Base-by-base conservation (phyloP, 1,140 invertebrate genomes). In the Aradophagus sp. region DNA sequence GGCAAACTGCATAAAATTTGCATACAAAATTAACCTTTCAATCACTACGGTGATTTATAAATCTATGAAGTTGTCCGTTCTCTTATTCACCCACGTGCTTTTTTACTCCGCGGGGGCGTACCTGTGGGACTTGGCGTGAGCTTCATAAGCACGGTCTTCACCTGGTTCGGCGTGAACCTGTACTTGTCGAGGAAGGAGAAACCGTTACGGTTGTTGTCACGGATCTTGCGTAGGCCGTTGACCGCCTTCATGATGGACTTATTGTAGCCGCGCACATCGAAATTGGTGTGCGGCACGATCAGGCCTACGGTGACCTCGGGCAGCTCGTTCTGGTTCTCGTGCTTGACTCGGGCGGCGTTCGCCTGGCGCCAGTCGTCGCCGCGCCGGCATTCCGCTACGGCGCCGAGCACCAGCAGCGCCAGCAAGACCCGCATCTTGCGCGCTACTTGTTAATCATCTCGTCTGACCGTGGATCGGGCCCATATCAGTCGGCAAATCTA, bases 71-170 rank as follows among this genome's bases (percentile, higher is more conserved):
- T 4, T 23, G 4, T 23, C 4, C 4, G 8, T 23, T 23, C 20
- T 23, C 4, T 23, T 8, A 8, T 23, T 23, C 4, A 5, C 4
- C 8, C 4, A 23, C 4, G 8, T 5, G 20, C 20, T 4, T 5
- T 23, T 23, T 23, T 5, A 5, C 20, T n/a, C n/a, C n/a, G n/a
- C n/a, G n/a, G n/a, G 8, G 11, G 14, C 78, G 81, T 85, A 93
- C 91, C 91, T 88, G 90, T 93, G 6, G 92, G 92, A 85, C 90
- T 92, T 5, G 92, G 92, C 32, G 90, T 91, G 12, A 93, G 82
- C 42, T 88, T 88, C 88, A 92, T 90, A 87, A 91, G 89, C 29
- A 88, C 87, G 56, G 86, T 87, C 69, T 87, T 88, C 16, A 93
- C 89, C 67, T 91, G 88, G 27, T 83, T 80, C 20, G 87, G 86